Percentiles rank a stretch among this genome's conserved stretches.
phyloP scores from a whole-genome alignment of 2,113 vertebrate genomes.

The Etia nguti region DNA sequence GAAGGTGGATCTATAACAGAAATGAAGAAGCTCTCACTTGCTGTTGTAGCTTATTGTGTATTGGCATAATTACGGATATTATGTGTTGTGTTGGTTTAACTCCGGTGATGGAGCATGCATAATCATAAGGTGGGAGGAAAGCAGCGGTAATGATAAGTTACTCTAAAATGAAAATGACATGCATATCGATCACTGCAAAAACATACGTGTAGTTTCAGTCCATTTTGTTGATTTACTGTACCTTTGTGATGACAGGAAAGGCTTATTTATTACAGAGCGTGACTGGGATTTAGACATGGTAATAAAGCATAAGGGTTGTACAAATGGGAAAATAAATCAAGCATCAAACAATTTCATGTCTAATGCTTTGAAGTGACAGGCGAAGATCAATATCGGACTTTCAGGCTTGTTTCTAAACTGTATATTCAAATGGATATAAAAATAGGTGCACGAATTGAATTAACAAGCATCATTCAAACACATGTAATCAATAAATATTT shows the following conservation, averaged over 20 bases:
- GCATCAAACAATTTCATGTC: constrained; percentile 7
- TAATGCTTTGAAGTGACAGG: neutral
- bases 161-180: constrained; percentile 16
- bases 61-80: constrained; percentile 32
- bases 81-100: constrained; percentile 14
- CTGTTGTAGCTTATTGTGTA: constrained; percentile 19
- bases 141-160: constrained; percentile 40
- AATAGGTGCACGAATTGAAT: neutral
- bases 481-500: constrained; percentile 15
- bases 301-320: neutral
- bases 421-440: neutral
- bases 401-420: neutral
- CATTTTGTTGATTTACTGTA: constrained; percentile 46
- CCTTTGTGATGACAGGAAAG: neutral
- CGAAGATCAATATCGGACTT: neutral
- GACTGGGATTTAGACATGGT: neutral
- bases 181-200: constrained; percentile 30
- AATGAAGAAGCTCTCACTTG: neutral
- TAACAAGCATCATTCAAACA: neutral
- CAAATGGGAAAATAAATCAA: constrained; percentile 28
- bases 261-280: constrained; percentile 32
- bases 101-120: constrained; percentile 7
- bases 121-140: constrained; percentile 38
- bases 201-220: constrained; percentile 16
- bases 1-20: neutral